Evolutionary conservation across 2,797 vertebrate species (phyloP), one percentile per base, ranked within the genome.

Genomic region (Epinephelus malabaricus): DNA sequence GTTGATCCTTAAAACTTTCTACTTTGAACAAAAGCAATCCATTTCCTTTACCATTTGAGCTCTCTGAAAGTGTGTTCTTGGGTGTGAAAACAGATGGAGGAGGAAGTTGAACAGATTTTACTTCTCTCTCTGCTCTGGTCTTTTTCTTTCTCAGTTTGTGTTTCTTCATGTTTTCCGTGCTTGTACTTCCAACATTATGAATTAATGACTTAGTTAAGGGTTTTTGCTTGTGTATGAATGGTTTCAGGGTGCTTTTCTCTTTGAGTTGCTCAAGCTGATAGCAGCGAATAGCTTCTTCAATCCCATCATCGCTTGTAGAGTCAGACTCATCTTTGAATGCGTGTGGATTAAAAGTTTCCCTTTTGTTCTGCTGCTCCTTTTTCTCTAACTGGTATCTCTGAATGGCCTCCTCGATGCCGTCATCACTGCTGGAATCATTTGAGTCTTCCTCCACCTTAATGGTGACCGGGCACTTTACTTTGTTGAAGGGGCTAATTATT

Each of bases 331-430:
- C 91, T 56, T 90, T 86, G 30, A 89, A 64, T n/a, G n/a, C 34
- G 10, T 43, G 76, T 1, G 81, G n/a, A n/a, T n/a, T n/a, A 10
- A 80, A 89, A 23, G 68, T 5, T 49, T 87, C 90, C 17, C 69
- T 47, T 79, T 69, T 18, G 85, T 79, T 87, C 51, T 89, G 73
- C 89, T 94, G 66, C 88, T 95, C 84, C 72, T 95, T 90, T 69
- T 96, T 97, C 93, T 99, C 97, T 40, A 96, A 85, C 92, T 99
- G 98, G 88, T 97, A 99, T 56, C 90, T 95, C 67, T 96, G 97
- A 79, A 99, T 99, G 67, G 98, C 98, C 88, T 99, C 97, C 73
- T 99, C 98, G 0, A 99, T 99, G 58, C 98, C 98, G 0, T 99
- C 98, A 0, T 99, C 98, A 0, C 98, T 99, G 73, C 98, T 99